These are phyloP conservation scores for Semnornis frantzii DNA, from an alignment of 2,113 vertebrate species.

Conservation along the genomic window DNA sequence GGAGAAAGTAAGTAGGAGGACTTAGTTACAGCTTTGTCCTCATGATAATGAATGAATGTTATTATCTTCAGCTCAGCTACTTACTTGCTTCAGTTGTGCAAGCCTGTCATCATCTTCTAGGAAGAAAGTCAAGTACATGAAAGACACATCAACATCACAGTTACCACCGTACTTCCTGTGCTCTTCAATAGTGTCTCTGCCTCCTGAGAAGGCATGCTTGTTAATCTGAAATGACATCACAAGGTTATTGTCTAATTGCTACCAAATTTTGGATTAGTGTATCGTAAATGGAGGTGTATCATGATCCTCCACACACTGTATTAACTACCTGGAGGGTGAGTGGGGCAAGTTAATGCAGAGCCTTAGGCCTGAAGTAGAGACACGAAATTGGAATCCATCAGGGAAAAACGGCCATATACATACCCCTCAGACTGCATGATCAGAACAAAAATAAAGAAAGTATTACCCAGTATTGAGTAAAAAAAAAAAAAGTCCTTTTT, in stretches of 20 bases:
- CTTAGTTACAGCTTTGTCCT: not conserved
- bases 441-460: not conserved
- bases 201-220: conserved; percentile 96
- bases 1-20: not conserved
- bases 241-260: not conserved
- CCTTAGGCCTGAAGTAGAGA: not conserved
- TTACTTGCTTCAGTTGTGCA: conserved; percentile 92
- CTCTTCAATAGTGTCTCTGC: conserved; percentile 94
- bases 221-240: conserved; percentile 82
- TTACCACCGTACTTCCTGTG: conserved; percentile 91
- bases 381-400: not conserved
- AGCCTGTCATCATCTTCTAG: conserved; percentile 93
- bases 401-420: not conserved
- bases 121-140: conserved; percentile 98
- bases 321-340: not conserved
- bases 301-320: not conserved
- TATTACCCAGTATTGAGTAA: not conserved
- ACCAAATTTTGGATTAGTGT: not conserved
- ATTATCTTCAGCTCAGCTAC: not conserved
- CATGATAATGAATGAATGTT: not conserved
- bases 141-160: conserved; percentile 92
- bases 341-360: not conserved
- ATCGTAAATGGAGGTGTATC: not conserved
- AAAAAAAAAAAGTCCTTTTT: not conserved
- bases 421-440: not conserved